Percentiles rank a stretch among this genome's conserved stretches.
Evolutionary conservation across 2,113 vertebrate species (phyloP).

Genomic region (Morphnarchus princeps): DNA sequence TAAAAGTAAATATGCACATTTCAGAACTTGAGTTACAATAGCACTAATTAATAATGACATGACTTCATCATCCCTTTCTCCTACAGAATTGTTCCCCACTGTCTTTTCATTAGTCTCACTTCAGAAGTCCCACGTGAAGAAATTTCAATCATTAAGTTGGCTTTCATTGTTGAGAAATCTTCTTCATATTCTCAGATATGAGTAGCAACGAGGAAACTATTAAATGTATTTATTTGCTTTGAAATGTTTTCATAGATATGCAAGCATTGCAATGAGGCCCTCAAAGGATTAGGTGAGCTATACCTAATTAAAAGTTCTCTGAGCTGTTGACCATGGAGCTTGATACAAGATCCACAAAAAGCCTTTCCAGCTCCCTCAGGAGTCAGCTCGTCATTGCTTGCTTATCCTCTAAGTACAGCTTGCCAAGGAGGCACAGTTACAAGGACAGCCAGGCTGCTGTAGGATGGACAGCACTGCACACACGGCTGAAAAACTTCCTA

Average conservation of each 20-base stretch:
- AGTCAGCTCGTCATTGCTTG: rapidly evolving
- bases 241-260: background rate
- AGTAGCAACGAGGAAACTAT: background rate
- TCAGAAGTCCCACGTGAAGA: background rate
- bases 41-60: background rate
- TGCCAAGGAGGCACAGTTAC: background rate
- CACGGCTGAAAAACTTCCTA: background rate
- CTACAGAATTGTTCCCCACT: background rate
- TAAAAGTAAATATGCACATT: background rate
- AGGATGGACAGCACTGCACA: background rate
- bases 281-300: background rate
- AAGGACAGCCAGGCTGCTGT: background rate
- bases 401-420: background rate
- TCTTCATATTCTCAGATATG: background rate
- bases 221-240: background rate
- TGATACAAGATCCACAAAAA: background rate
- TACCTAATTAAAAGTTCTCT: background rate
- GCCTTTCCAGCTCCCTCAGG: background rate
- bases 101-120: background rate
- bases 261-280: background rate
- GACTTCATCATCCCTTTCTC: background rate
- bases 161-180: background rate
- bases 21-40: background rate
- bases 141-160: background rate
- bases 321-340: background rate